These are phyloP conservation scores for Gari tellinella DNA, from an alignment of 2,888 invertebrate genomes.

Conservation along the genomic window DNA sequence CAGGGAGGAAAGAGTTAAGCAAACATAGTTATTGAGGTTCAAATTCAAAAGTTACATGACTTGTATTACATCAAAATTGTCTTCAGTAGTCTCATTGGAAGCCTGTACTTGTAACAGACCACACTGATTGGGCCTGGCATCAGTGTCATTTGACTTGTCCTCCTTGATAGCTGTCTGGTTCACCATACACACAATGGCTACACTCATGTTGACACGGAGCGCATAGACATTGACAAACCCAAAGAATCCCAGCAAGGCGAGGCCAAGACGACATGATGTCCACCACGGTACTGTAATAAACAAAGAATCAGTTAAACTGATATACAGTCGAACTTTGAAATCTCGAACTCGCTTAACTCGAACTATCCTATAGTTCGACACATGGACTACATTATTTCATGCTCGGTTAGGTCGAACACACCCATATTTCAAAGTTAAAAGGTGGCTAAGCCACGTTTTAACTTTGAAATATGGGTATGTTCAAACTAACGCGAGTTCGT, in stretches of 20 bases:
- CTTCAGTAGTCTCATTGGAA: slow-evolving; percentile 6
- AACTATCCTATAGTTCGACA: too few relatives aligned
- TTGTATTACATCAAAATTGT: slow-evolving; percentile 2
- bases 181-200: slow-evolving; percentile 87
- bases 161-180: slow-evolving; percentile 81
- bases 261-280: slow-evolving; percentile 77
- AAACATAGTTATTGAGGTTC: too few relatives aligned
- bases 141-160: slow-evolving; percentile 11
- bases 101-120: slow-evolving; percentile 22
- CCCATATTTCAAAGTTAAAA: too few relatives aligned
- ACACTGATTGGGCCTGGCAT: slow-evolving; percentile 22
- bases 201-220: slow-evolving; percentile 86
- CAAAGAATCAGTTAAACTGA: slow-evolving; percentile 4
- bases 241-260: slow-evolving; percentile 81
- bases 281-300: slow-evolving; percentile 64
- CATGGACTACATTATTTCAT: too few relatives aligned
- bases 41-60: too few relatives aligned
- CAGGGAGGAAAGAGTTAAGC: too few relatives aligned
- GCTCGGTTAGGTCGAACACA: too few relatives aligned
- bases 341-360: too few relatives aligned
- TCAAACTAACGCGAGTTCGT: too few relatives aligned
- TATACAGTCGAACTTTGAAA: too few relatives aligned
- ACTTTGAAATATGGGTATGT: too few relatives aligned
- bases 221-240: slow-evolving; percentile 88
- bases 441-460: too few relatives aligned